These are phyloP conservation scores for Colostygia pectinataria DNA, from an alignment of 2,888 invertebrate species.

Conservation along the genomic window DNA sequence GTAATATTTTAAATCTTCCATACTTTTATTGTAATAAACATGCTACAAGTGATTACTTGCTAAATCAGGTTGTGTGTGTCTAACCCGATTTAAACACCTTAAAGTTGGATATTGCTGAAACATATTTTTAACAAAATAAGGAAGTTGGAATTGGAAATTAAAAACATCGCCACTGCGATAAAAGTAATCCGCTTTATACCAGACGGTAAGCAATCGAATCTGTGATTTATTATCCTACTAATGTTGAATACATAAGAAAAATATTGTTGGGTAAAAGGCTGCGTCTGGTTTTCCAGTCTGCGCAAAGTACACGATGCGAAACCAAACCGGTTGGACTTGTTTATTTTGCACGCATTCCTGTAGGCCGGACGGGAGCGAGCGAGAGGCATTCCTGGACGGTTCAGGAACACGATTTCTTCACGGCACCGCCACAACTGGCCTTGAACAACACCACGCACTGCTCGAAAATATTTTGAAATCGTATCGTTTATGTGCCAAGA, in stretches of 20 bases:
- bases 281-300: slow-evolving; percentile 52
- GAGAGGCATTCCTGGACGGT: slow-evolving; percentile 68
- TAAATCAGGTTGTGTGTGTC: too few relatives aligned
- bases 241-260: slow-evolving; percentile 43
- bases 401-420: slow-evolving; percentile 68
- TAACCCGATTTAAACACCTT: background rate
- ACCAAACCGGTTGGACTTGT: slow-evolving; percentile 75
- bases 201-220: slow-evolving; percentile 38
- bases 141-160: slow-evolving; percentile 18
- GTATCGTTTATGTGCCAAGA: slow-evolving; percentile 42
- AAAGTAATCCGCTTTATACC: slow-evolving; percentile 41
- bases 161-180: slow-evolving; percentile 17
- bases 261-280: slow-evolving; percentile 57
- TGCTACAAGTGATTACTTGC: too few relatives aligned
- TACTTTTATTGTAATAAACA: too few relatives aligned
- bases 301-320: slow-evolving; percentile 68
- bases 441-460: slow-evolving; percentile 59
- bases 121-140: background rate
- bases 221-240: slow-evolving; percentile 37
- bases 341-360: slow-evolving; percentile 82
- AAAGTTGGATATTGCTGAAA: background rate
- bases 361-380: slow-evolving; percentile 66
- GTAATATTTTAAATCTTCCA: too few relatives aligned
- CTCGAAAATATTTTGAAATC: slow-evolving; percentile 50
- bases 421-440: slow-evolving; percentile 58